Evolutionary conservation across 2,797 vertebrate genomes (phyloP), one percentile per base, ranked within the genome.

Genomic region (Paedocypris micromegethes): DNA sequence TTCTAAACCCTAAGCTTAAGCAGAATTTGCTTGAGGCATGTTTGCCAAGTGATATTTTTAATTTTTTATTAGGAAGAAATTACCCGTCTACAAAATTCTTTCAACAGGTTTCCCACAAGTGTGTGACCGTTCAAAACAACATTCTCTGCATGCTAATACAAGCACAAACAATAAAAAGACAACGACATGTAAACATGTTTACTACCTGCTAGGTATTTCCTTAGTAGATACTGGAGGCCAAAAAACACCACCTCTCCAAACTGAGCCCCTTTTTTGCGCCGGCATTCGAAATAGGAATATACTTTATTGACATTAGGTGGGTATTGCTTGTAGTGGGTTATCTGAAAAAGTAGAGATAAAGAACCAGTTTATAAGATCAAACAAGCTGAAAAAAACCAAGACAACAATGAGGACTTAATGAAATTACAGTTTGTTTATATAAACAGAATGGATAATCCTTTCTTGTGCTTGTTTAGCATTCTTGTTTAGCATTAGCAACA

Each of bases 291-390:
- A 79, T 90, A 91, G 9, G 89, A 90, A 77, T 90, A 90, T 53
- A 90, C 81, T 72, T 88, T 89, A 78, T 38, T 87, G 79, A 89
- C 55, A 9, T 87, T 79, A 41, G 88, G 88, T 9, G 89, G 88
- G 66, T 90, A 91, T 75, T 90, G 88, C 66, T 88, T 90, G 81
- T 90, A 90, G 77, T 91, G 90, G 49, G 90, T 89, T 72, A 89
- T 87, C 90, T 90, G 77, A 8, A 81, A 81, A 23, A 23, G 23
- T 23, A 23, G 23, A 23, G 23, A 23, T 23, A 23, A 23, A 23
- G 23, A 23, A 23, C 23, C 23, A 23, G 23, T 23, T 62, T 1
- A 56, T 2, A 55, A 59, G 9, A 23, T 2, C 9, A 60, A 2
- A 58, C 37, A 64, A 6, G 8, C 46, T 56, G n/a, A 53, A 9